Evolutionary conservation across 2,113 vertebrate species (phyloP).

Genomic region (Agelaius tricolor): DNA sequence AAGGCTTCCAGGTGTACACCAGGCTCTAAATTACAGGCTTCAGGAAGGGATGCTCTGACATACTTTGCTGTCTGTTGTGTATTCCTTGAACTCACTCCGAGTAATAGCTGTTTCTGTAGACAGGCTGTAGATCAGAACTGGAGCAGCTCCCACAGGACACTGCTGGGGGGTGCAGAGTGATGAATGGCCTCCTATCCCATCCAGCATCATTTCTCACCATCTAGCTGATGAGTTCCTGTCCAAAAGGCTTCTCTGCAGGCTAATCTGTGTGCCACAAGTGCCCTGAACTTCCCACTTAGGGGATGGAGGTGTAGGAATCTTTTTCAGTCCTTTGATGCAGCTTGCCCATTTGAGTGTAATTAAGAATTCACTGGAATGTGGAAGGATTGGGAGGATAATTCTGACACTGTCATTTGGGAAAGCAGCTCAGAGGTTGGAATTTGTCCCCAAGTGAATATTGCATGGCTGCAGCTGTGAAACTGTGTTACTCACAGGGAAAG

Average conservation of each 20-base stretch:
- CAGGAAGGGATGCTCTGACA: neutral
- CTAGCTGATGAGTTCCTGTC: neutral
- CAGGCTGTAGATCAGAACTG: slow-evolving; percentile 4
- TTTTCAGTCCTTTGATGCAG: neutral
- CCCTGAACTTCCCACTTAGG: neutral
- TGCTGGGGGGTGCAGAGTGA: neutral
- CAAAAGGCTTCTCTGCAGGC: neutral
- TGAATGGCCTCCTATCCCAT: neutral
- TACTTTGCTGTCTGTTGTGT: neutral
- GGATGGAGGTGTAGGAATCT: neutral
- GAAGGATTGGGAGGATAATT: neutral
- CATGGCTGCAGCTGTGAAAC: neutral
- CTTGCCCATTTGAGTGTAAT: fast-evolving
- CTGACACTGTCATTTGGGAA: neutral
- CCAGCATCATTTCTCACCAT: neutral
- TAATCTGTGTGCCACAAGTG: neutral
- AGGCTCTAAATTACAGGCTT: neutral
- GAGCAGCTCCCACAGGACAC: neutral
- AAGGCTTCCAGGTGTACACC: neutral
- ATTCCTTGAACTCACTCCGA: neutral
- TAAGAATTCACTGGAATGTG: neutral
- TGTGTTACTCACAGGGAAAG: neutral
- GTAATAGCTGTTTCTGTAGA: neutral
- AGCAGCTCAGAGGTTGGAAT: neutral
- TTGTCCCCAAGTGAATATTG: neutral